A percentile compares a stretch with the other conserved stretches of the same genome.
These are phyloP conservation scores for Scolopax rusticola DNA, from an alignment of 2,797 vertebrate species.

Conservation along the genomic window DNA sequence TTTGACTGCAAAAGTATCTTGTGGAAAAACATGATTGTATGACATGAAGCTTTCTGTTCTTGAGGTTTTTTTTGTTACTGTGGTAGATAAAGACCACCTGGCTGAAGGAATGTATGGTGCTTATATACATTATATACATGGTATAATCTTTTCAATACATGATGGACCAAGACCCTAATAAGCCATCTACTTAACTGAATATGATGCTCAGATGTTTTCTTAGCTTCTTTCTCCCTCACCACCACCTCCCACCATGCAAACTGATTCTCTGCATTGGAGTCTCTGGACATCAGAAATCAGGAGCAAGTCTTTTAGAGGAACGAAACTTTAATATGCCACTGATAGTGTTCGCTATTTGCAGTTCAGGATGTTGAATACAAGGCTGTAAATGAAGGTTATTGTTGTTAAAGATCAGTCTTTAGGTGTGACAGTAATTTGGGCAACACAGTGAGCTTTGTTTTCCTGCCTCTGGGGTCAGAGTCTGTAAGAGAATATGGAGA, in stretches of 20 bases:
- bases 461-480: not conserved
- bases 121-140: not conserved
- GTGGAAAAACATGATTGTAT: not conserved
- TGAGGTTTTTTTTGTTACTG: not conserved
- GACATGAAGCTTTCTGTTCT: not conserved
- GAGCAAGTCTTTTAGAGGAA: not conserved
- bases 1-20: not conserved
- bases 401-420: not conserved
- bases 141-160: fast-evolving
- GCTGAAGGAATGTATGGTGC: not conserved
- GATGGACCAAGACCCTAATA: not conserved
- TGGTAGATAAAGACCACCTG: not conserved
- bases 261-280: not conserved
- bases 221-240: not conserved
- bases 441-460: not conserved
- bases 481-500: not conserved
- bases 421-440: not conserved
- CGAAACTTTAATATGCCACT: not conserved
- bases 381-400: not conserved
- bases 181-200: not conserved
- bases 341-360: not conserved
- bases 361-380: not conserved
- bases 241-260: not conserved
- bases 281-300: not conserved
- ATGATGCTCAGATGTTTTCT: not conserved